Evolutionary conservation across 2,888 invertebrate species (phyloP), one percentile per base, ranked within the genome.

Genomic region (Tachina lurida): DNA sequence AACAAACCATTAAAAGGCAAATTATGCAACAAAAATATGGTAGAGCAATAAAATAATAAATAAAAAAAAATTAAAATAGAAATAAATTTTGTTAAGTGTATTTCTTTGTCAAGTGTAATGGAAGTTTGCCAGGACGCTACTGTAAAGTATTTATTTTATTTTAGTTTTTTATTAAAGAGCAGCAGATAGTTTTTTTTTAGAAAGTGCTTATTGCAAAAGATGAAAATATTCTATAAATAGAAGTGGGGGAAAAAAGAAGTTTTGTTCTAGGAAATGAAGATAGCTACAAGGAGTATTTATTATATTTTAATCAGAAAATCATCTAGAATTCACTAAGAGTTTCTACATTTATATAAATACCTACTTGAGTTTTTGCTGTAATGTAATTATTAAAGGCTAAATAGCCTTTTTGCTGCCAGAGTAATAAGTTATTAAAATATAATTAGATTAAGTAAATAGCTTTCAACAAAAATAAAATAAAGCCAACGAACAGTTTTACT

Each of bases 81-180:
- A 63, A 76, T 3, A 45, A 68, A 62, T 45, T 79, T 79, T 82
- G 63, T 81, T 67, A 10, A 63, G 82, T 75, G 75, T 82, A 56
- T 56, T 70, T 70, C 4, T n/a, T 76, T 80, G 67, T 73, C 62
- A 49, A 54, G 65, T 83, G 71, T 60, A 31, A 31, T 22, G 56
- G 31, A 5, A 39, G 15, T 31, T 56, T 19, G n/a, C 45, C 1
- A 10, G 22, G 5, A 5, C 60, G 12, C 22, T 10, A 22, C 12
- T n/a, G 4, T n/a, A n/a, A n/a, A 41, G 60, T 60, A 39, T 60
- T 31, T 56, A 19, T 58, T 31, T 39, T 10, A 41, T 60, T 60
- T 7, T 3, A 7, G 31, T 7, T 39, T 22, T 12, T 31, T 31
- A 31, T 58, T 22, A 31, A 41, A 2, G 15, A 60, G 41, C 5